Base-by-base conservation (phyloP, 2,888 invertebrate genomes). In the Tenodera sinensis region DNA sequence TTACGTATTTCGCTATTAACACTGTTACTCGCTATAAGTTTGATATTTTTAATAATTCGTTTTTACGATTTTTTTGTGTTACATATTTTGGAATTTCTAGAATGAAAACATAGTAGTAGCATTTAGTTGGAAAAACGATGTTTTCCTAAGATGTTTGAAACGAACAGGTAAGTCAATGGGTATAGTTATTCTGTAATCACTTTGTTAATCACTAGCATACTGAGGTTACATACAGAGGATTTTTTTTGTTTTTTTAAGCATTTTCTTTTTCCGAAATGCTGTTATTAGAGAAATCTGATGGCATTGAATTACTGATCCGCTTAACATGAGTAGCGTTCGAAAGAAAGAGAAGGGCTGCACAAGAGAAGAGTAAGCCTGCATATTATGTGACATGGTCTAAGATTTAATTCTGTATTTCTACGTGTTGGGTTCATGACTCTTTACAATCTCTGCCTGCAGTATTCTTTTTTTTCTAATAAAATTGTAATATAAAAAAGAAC, bases 1-100 rank as follows among this genome's bases (percentile, higher is more conserved):
- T 87, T 87, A 87, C 71, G 83, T 87, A 87, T 87, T 71, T 87
- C 83, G 34, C 83, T 87, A 87, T 87, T 34, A n/a, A 87, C 87
- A 87, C 34, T 27, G 83, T 87, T 87, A 87, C 87, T 85, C 28
- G 42, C 87, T 87, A 87, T 82, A 85, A 47, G 85, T 85, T 85
- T 85, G 85, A 85, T 85, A 81, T 81, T 54, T 85, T 86, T 81
- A 34, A 12, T 34, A 81, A 25, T 28, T 87, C 42, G n/a, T 87
- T 25, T 15, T 87, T 83, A 83, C n/a, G 83, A 87, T 34, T 71
- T 87, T 87, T 87, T 83, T 83, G 85, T 85, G 27, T 85, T 85
- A 85, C 28, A 28, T n/a, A 30, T 85, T 85, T 85, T 85, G 12
- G 82, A 87, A 87, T 87, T 47, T 87, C 87, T 87, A 87, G n/a